Evolutionary conservation across 2,888 invertebrate genomes (phyloP), one percentile per base, ranked within the genome.

Genomic region (Subacronicta megacephala): DNA sequence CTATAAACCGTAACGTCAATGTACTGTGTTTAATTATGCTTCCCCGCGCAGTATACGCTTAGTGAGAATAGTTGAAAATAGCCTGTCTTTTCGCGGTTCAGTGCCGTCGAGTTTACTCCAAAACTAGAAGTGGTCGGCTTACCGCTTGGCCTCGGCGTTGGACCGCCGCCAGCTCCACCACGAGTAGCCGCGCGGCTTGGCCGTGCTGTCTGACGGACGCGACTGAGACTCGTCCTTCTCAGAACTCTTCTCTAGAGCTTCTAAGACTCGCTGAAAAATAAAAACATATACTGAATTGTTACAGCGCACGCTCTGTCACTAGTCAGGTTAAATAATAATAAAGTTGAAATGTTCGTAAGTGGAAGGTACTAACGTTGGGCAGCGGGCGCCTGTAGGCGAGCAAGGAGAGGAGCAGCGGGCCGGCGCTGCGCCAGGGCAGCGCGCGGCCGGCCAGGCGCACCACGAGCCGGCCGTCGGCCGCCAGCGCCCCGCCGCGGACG

Each of bases 371-470:
- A 86, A 96, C 96, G 85, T 96, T 95, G 58, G 99, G 97, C 78
- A 99, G 93, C 54, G 97, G 96, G 78, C 98, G 96, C 83, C 98
- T 96, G 94, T 97, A 99, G 73, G 97, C 96, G 66, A 98, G 96
- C 70, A 97, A 95, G 70, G 98, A 97, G 83, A 99, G 96, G 79
- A 99, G 95, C 83, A 99, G 96, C 38, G 99, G 98, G 60, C 97
- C 97, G 75, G 99, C 99, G 75, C 97, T 96, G 73, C 96, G 95
- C 98, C 99, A 99, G 81, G 97, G 97, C 94, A 98, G 97, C 90
- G 97, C 97, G 93, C 98, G 98, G 78, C 97, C 97, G 7, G 97
- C 97, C 64, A 99, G 96, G 80, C 97, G 96, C 77, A 99, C 96
- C 64, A 98, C 96, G 78, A 99, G 95, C 82, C 97, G 97, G 37